These are phyloP conservation scores for Drosophila incognita DNA, from an alignment of 2,888 invertebrate species.

Conservation along the genomic window DNA sequence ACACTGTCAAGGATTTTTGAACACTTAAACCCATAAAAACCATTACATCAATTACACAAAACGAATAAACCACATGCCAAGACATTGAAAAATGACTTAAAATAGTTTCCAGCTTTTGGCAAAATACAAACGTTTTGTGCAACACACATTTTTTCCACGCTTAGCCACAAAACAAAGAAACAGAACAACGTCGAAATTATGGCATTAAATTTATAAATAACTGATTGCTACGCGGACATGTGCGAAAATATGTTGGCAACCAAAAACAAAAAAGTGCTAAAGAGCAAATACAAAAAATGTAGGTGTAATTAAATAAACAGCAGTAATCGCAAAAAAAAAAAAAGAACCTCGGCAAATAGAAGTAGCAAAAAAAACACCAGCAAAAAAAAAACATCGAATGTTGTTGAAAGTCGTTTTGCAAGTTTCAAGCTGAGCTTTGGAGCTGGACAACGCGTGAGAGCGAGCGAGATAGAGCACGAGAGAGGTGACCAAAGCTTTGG, in stretches of 20 bases:
- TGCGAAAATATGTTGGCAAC: slow-evolving; percentile 55
- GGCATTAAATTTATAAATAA: slow-evolving; percentile 47
- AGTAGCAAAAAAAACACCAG: slow-evolving; percentile 23
- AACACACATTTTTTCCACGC: slow-evolving; percentile 21
- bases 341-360: slow-evolving; percentile 24
- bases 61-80: slow-evolving; percentile 34
- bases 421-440: slow-evolving; percentile 67
- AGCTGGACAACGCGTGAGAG: slow-evolving; percentile 37
- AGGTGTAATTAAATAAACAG: slow-evolving; percentile 64
- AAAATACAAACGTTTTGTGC: slow-evolving; percentile 21
- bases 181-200: slow-evolving; percentile 26
- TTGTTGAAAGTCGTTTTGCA: slow-evolving; percentile 84
- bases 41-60: background rate
- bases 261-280: slow-evolving; percentile 44
- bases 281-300: slow-evolving; percentile 49
- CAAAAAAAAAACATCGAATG: slow-evolving; percentile 45
- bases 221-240: slow-evolving; percentile 33
- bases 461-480: slow-evolving; percentile 7
- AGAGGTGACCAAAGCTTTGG: slow-evolving; percentile 18
- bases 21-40: background rate
- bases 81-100: slow-evolving; percentile 17
- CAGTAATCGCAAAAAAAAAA: slow-evolving; percentile 25
- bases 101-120: slow-evolving; percentile 6
- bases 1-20: background rate
- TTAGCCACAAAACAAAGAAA: slow-evolving; percentile 15